phyloP scores from a whole-genome alignment of 2,797 vertebrate species.

The Silurus aristotelis region DNA sequence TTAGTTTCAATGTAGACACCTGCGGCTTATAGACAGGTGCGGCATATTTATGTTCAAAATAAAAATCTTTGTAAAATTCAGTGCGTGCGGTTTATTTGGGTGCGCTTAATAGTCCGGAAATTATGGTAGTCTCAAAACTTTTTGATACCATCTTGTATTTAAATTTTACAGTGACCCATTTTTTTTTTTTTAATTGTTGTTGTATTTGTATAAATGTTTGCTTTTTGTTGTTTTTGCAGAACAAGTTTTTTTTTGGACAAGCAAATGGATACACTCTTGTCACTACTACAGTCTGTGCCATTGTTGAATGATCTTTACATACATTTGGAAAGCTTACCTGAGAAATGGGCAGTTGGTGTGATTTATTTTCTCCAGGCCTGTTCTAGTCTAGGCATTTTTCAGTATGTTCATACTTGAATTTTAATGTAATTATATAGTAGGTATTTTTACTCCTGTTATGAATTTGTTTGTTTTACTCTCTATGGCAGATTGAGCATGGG shows the following conservation, averaged over 20 bases:
- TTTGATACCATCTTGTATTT: too few species aligned
- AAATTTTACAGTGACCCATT: too few species aligned
- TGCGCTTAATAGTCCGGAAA: too few species aligned
- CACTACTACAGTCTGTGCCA: conserved; percentile 13
- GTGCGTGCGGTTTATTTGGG: too few species aligned
- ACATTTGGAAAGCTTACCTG: neutral
- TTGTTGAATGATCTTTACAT: conserved; percentile 1
- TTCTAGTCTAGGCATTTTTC: neutral
- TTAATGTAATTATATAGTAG: neutral
- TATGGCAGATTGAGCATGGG: neutral
- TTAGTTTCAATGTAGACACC: too few species aligned
- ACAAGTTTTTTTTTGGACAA: neutral
- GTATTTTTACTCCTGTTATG: neutral
- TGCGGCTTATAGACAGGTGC: too few species aligned
- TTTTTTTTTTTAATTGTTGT: neutral
- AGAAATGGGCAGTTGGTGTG: conserved; percentile 26
- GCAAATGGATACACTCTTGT: neutral
- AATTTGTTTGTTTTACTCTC: neutral
- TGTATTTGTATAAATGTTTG: neutral
- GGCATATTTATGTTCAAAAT: too few species aligned
- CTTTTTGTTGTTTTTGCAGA: neutral
- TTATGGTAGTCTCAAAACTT: too few species aligned
- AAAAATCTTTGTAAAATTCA: too few species aligned
- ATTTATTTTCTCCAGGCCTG: conserved; percentile 25
- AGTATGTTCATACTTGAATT: neutral